Percentiles rank a stretch among this genome's conserved stretches.
Conservation (phyloP, 1,140 invertebrate species). For the Harpegnathos saltator region DNA sequence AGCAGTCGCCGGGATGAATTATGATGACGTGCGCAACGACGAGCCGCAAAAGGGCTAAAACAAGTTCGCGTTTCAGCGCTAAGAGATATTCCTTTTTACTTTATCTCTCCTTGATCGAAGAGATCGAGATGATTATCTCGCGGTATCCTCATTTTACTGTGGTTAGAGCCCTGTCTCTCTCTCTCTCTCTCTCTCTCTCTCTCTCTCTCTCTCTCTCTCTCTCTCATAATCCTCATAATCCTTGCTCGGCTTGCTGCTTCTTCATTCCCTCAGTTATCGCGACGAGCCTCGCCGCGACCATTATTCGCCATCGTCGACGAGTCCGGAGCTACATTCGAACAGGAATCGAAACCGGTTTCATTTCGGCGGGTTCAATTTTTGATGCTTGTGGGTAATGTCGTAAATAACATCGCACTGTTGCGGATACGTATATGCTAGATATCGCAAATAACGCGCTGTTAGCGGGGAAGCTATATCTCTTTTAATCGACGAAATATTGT, state of each 20-base stretch:
- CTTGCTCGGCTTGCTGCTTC: slow-evolving; percentile 12
- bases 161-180: slow-evolving; percentile 1
- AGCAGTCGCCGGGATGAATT: slow-evolving; percentile 33
- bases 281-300: slow-evolving; percentile 21
- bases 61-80: slow-evolving; percentile 22
- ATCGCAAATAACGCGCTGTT: background rate
- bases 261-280: slow-evolving; percentile 19
- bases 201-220: slow-evolving; percentile 5
- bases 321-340: slow-evolving; percentile 1
- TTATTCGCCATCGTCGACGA: slow-evolving; percentile 9
- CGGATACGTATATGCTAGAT: background rate
- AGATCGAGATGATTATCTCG: slow-evolving; percentile 46
- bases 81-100: slow-evolving; percentile 18
- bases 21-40: slow-evolving; percentile 38
- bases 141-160: slow-evolving; percentile 39
- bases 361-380: slow-evolving; percentile 27
- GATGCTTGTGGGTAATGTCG: background rate
- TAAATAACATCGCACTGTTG: slow-evolving; percentile 7
- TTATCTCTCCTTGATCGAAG: slow-evolving; percentile 34
- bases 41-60: slow-evolving; percentile 23
- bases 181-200: background rate
- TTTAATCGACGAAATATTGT: too few species aligned
- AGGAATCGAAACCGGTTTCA: slow-evolving; percentile 41
- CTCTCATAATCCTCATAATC: slow-evolving; percentile 49
- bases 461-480: too few species aligned